Conservation (phyloP, 2,113 vertebrate species). For the Colossoma macropomum region DNA sequence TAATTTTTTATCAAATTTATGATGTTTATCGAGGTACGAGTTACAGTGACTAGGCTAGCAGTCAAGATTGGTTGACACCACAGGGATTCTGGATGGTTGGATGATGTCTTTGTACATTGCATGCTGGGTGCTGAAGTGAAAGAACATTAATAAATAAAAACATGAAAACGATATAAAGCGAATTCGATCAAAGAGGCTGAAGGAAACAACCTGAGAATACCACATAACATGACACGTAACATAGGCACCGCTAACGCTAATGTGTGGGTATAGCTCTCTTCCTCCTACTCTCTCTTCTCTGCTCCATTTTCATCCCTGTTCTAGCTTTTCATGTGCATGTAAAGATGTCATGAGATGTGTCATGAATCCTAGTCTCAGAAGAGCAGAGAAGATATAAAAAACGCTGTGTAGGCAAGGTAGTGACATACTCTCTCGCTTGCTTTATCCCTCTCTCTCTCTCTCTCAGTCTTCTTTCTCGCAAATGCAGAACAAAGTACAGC, state of each 20-base stretch:
- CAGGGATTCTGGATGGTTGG: too few relatives aligned
- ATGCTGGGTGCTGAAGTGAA: too few relatives aligned
- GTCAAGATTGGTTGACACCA: too few relatives aligned
- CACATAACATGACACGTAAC: neutral
- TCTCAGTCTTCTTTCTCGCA: neutral
- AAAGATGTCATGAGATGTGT: constrained; percentile 9
- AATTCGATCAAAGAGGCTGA: too few relatives aligned
- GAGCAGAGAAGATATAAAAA: constrained; percentile 30
- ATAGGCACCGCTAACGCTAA: neutral
- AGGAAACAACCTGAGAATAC: too few relatives aligned
- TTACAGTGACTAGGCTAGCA: too few relatives aligned
- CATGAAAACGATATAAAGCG: too few relatives aligned
- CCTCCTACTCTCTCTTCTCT: constrained; percentile 12
- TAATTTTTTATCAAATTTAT: too few relatives aligned
- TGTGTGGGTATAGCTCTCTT: neutral
- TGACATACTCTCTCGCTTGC: constrained; percentile 13
- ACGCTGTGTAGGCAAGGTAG: constrained; percentile 33
- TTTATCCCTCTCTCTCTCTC: neutral
- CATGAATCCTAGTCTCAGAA: constrained; percentile 20
- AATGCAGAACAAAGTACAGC: constrained; percentile 8
- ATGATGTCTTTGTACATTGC: too few relatives aligned
- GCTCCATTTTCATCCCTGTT: constrained; percentile 2
- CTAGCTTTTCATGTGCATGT: constrained; percentile 11
- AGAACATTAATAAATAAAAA: too few relatives aligned
- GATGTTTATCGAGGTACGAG: too few relatives aligned